Percentiles rank a stretch among this genome's conserved stretches.
phyloP scores from a whole-genome alignment of 1,140 invertebrate species.

The Microplitis mediator region DNA sequence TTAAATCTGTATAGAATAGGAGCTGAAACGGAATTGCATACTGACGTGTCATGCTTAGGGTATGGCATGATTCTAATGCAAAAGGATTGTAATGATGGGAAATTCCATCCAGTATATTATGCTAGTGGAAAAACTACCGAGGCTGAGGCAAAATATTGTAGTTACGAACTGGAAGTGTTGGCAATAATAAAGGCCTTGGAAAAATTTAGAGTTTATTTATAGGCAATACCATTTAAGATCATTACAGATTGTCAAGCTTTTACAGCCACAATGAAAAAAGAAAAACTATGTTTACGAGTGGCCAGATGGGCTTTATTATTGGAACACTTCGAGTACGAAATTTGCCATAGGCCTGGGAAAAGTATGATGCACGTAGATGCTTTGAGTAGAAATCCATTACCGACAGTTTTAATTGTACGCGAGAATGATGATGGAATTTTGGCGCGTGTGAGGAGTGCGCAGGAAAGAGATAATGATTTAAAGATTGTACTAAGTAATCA shows the following conservation, averaged over 20 bases:
- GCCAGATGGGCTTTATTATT: slow-evolving; percentile 39
- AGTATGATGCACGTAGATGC: slow-evolving; percentile 46
- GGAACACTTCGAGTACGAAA: slow-evolving; percentile 31
- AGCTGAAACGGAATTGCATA: slow-evolving; percentile 34
- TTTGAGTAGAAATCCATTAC: slow-evolving; percentile 41
- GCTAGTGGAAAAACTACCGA: too few species aligned
- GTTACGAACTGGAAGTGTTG: too few species aligned
- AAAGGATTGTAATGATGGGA: neutral
- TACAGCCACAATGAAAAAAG: slow-evolving; percentile 40
- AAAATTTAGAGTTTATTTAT: slow-evolving; percentile 46
- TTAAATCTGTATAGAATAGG: slow-evolving; percentile 30
- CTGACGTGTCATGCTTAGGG: slow-evolving; percentile 42
- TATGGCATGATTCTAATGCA: slow-evolving; percentile 47
- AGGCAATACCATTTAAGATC: slow-evolving; percentile 45
- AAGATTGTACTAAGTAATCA: neutral
- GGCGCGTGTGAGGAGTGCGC: slow-evolving; percentile 17
- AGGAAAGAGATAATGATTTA: slow-evolving; percentile 19
- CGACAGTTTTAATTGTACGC: slow-evolving; percentile 1
- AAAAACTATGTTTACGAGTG: slow-evolving; percentile 39
- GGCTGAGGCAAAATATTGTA: too few species aligned
- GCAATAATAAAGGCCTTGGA: neutral
- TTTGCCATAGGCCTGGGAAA: slow-evolving; percentile 37
- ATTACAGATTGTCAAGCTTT: slow-evolving; percentile 49
- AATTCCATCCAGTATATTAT: neutral
- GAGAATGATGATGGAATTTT: slow-evolving; percentile 29